Evolutionary conservation across 35 echinoderm and acorn worm species (phyloP), one percentile per base, ranked within the genome.

Genomic region (Patiria miniata): DNA sequence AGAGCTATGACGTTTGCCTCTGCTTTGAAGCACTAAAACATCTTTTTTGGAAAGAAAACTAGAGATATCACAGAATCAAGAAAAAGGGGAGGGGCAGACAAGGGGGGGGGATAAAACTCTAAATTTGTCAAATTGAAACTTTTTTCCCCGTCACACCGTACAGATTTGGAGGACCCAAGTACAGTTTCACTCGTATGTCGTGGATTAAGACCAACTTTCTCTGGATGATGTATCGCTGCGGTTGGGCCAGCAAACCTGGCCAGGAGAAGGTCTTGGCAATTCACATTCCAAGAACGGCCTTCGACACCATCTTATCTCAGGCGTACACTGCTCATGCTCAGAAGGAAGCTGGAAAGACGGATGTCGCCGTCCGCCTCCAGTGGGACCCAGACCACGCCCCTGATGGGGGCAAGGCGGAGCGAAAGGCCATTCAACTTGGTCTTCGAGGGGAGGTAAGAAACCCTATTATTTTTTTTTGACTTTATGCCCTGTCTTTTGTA

Each of bases 171-270:
- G 91, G 91, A 14, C 39, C 65, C 17, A 53, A 82, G 19, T 93
- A 87, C 47, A 88, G 85, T 36, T 93, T 93, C 65, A 23, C 39
- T 39, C 84, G 91, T 18, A 93, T 93, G 91, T 93, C 91, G 7
- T 93, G 91, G 91, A 88, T 93, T 17, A 93, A 93, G 39, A 93
- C 91, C 0, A 93, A 93, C 40, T 93, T 93, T 55, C 50, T 93
- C 1, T 93, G 91, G 91, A 93, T 93, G 91, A 93, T 93, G 91
- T 87, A 93, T 37, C 84, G 91, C 14, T 93, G 91, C 80, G 91
- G 91, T 17, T 93, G 91, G 91, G 91, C 91, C 5, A 73, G 57
- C 8, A 93, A 93, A 39, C 39, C 12, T 34, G 83, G 87, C 23
- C 91, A 93, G 34, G 85, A 93, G 40, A 38, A 78, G 14, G 91